phyloP scores from a whole-genome alignment of 1,140 invertebrate species.

The Drosophila insularis region DNA sequence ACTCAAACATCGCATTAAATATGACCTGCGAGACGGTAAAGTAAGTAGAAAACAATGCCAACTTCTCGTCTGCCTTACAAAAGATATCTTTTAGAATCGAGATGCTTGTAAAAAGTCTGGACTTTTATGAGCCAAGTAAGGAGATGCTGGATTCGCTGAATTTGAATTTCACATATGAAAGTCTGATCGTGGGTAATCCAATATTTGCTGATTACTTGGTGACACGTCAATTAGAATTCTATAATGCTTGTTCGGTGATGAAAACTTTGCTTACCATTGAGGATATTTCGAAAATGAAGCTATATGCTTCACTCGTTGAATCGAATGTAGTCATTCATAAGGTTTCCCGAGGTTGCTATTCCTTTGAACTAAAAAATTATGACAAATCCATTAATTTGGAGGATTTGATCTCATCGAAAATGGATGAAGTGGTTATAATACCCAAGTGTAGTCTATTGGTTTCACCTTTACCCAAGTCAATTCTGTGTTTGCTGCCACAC shows the following conservation, averaged over 20 bases:
- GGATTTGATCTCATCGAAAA: constrained; percentile 40
- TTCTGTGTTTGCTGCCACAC: constrained; percentile 51
- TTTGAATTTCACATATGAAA: constrained; percentile 34
- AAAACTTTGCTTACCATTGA: constrained; percentile 49
- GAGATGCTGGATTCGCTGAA: constrained; percentile 35
- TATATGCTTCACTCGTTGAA: constrained; percentile 45
- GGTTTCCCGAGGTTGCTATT: neutral
- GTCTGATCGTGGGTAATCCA: constrained; percentile 6
- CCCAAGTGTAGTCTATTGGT: constrained; percentile 48
- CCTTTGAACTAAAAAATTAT: neutral
- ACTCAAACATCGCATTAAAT: neutral
- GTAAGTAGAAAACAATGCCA: constrained; percentile 3
- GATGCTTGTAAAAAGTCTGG: constrained; percentile 29
- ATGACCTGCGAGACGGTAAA: too few relatives aligned
- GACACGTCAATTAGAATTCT: constrained; percentile 27
- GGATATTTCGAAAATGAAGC: constrained; percentile 51
- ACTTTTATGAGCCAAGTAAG: constrained; percentile 43
- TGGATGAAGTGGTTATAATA: constrained; percentile 69
- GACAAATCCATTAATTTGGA: constrained; percentile 33
- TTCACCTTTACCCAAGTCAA: constrained; percentile 21
- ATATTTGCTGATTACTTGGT: constrained; percentile 41
- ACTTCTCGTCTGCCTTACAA: neutral
- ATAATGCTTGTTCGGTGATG: constrained; percentile 54
- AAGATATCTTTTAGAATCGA: constrained; percentile 25
- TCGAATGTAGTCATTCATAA: constrained; percentile 22